Percentiles rank a stretch among this genome's conserved stretches.
Conservation (phyloP, 2,797 vertebrate genomes). For the Harpagifer antarcticus region DNA sequence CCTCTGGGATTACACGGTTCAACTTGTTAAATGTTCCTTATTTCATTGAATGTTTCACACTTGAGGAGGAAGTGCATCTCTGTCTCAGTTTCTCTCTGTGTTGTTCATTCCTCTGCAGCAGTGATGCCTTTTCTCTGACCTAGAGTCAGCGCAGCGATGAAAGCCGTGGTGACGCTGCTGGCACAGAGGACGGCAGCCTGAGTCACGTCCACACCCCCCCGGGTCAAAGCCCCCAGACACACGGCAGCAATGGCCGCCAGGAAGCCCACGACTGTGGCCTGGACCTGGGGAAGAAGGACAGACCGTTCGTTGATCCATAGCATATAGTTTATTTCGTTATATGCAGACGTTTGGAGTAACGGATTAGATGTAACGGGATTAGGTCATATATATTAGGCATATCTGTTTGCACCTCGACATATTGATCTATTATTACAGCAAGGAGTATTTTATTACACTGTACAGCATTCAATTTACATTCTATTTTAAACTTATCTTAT, state of each 20-base stretch:
- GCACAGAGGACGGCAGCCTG: slow-evolving; percentile 88
- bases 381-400: too few relatives aligned
- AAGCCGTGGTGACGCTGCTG: slow-evolving; percentile 90
- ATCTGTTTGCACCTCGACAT: too few relatives aligned
- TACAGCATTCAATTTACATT: too few relatives aligned
- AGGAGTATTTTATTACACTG: too few relatives aligned
- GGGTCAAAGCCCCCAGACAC: slow-evolving; percentile 83
- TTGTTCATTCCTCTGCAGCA: background rate
- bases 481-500: too few relatives aligned
- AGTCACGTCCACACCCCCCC: slow-evolving; percentile 80
- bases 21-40: too few relatives aligned
- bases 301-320: background rate
- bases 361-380: too few relatives aligned
- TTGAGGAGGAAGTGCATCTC: too few relatives aligned
- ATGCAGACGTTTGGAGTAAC: background rate
- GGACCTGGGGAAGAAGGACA: slow-evolving; percentile 80
- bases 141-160: slow-evolving; percentile 87
- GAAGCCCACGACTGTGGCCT: slow-evolving; percentile 91
- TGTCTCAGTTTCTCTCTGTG: background rate
- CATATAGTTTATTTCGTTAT: background rate
- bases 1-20: too few relatives aligned
- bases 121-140: slow-evolving; percentile 78
- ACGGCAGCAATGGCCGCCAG: slow-evolving; percentile 89
- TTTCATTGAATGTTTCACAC: too few relatives aligned
- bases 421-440: too few relatives aligned